phyloP scores from a whole-genome alignment of 2,888 invertebrate genomes.

The Acronicta alni region DNA sequence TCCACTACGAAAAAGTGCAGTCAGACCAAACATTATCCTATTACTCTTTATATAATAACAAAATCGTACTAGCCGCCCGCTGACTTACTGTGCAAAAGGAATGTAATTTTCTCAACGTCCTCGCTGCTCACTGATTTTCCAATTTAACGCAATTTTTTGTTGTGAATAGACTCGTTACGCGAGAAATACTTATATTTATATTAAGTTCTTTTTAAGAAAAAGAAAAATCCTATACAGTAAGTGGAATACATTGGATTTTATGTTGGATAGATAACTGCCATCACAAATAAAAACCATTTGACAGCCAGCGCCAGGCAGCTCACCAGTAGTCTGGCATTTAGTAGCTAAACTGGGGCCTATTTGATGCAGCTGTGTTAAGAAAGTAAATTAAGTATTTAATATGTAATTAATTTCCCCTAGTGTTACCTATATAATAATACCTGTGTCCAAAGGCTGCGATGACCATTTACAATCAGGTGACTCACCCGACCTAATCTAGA shows the following conservation, averaged over 20 bases:
- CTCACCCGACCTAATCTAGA: no score
- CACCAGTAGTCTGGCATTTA: no score
- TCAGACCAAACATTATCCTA: slow-evolving; percentile 30
- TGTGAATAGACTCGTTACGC: slow-evolving; percentile 63
- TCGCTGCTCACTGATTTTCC: slow-evolving; percentile 61
- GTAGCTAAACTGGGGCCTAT: no score
- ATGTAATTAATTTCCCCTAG: no score
- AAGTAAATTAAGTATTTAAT: no score
- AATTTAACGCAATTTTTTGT: slow-evolving; percentile 64
- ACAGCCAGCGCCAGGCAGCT: no score
- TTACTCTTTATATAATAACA: slow-evolving; percentile 47
- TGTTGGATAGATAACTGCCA: slow-evolving; percentile 5
- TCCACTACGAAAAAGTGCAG: not conserved
- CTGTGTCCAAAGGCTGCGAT: no score
- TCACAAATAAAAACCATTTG: not conserved
- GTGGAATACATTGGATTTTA: slow-evolving; percentile 13
- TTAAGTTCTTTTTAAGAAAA: slow-evolving; percentile 7
- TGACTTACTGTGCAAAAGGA: slow-evolving; percentile 54
- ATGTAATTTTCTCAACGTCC: slow-evolving; percentile 60
- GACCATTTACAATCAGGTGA: no score
- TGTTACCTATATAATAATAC: no score
- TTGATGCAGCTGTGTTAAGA: no score
- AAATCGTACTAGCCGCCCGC: slow-evolving; percentile 43
- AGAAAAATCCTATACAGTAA: slow-evolving; percentile 16
- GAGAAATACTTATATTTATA: slow-evolving; percentile 34